phyloP scores from a whole-genome alignment of 2,797 vertebrate genomes.

The Mastacembelus armatus region DNA sequence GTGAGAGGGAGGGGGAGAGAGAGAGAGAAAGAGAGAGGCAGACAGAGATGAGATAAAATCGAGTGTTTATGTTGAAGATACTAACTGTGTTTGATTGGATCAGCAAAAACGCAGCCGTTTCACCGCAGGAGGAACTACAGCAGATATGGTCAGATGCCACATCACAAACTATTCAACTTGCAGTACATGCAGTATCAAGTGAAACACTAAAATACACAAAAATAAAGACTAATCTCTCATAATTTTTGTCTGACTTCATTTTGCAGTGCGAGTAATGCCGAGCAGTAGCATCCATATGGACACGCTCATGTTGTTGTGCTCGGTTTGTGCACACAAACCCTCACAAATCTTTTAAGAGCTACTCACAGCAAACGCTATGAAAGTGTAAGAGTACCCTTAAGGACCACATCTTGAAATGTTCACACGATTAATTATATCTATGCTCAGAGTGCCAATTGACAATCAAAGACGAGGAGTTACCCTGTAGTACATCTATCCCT shows the following conservation, averaged over 20 bases:
- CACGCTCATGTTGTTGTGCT: not conserved
- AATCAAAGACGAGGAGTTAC: conserved; percentile 4
- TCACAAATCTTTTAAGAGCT: not conserved
- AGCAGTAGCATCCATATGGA: not conserved
- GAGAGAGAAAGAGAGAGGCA: conserved; percentile 6
- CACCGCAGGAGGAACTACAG: conserved; percentile 35
- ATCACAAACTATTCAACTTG: conserved; percentile 38
- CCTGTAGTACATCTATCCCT: not conserved
- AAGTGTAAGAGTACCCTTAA: not conserved
- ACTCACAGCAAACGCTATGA: not conserved
- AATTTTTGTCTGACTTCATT: conserved; percentile 38
- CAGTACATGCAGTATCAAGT: not conserved
- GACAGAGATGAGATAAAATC: conserved; percentile 20
- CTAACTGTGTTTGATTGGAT: conserved; percentile 65
- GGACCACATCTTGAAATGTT: conserved; percentile 7
- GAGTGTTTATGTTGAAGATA: conserved; percentile 46
- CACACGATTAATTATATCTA: not conserved
- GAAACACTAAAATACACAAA: no score
- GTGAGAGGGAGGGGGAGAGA: not conserved
- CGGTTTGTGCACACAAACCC: not conserved
- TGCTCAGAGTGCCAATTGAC: not conserved
- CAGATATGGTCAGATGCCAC: conserved; percentile 10
- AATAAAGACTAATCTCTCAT: conserved; percentile 30
- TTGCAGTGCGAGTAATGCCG: conserved; percentile 8
- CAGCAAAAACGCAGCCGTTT: conserved; percentile 66